These are phyloP conservation scores for Dioctria rufipes DNA, from an alignment of 2,888 invertebrate species.

Conservation along the genomic window DNA sequence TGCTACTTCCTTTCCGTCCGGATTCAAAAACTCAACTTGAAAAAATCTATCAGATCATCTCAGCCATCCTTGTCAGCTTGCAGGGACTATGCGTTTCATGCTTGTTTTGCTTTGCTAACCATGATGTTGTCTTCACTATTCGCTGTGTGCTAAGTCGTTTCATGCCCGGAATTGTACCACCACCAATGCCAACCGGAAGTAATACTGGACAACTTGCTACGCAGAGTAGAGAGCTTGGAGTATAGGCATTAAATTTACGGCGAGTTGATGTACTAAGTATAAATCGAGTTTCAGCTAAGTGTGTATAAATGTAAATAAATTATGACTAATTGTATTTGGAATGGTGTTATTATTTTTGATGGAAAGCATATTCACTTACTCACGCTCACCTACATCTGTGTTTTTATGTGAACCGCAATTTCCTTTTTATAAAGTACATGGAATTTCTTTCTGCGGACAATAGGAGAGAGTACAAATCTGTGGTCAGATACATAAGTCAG, in stretches of 20 bases:
- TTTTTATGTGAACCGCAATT: too few species aligned
- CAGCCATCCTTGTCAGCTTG: slow-evolving; percentile 79
- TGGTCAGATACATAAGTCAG: too few species aligned
- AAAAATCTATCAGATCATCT: slow-evolving; percentile 77
- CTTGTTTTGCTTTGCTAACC: slow-evolving; percentile 83
- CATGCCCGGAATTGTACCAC: slow-evolving; percentile 66
- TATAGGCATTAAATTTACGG: slow-evolving; percentile 62
- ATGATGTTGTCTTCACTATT: slow-evolving; percentile 77
- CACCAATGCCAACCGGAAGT: slow-evolving; percentile 67
- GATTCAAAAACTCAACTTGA: slow-evolving; percentile 74
- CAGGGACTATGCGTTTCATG: slow-evolving; percentile 83
- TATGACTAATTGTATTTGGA: too few species aligned
- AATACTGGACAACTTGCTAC: slow-evolving; percentile 70
- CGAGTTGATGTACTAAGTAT: too few species aligned
- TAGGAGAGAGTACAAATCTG: too few species aligned
- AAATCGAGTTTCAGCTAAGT: too few species aligned
- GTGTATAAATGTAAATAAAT: slow-evolving; percentile 4
- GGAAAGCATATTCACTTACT: too few species aligned
- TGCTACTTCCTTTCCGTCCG: slow-evolving; percentile 80
- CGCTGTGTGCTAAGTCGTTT: slow-evolving; percentile 71
- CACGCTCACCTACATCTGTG: too few species aligned
- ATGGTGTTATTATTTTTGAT: too few species aligned
- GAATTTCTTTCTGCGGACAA: too few species aligned
- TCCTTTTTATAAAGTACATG: too few species aligned
- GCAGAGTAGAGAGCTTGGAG: slow-evolving; percentile 70